Base-by-base conservation (phyloP, 2,888 invertebrate species). In the Mythimna albipuncta region DNA sequence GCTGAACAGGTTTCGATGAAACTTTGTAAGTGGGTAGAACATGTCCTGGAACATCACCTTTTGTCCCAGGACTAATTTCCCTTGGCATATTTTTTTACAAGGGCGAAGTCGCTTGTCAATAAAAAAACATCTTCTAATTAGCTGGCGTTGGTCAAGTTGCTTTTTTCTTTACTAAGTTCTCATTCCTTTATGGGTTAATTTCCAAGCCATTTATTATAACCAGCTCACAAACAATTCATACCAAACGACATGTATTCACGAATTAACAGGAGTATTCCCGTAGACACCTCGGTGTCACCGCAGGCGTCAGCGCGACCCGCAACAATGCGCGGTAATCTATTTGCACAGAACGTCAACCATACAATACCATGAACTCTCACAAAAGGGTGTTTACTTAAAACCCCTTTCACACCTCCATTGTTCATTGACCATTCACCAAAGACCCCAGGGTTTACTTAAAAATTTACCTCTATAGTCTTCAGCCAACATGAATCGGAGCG, bases 371-470 rank as follows among this genome's bases (percentile, higher is more conserved):
- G 92, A 91, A 91, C 91, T 92, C 91, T 89, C 91, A 95, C 94
- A 95, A 95, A 94, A 94, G 95, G 94, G 93, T 95, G 94, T 95
- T 95, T 95, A 94, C 94, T 93, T 94, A 94, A 44, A 95, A 95
- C 95, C 95, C 95, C 95, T 95, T 95, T 94, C 94, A 93, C 95
- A 95, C 95, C 93, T 95, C 94, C 85, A 94, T 95, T 95, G 95
- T 95, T 92, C 89, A 71, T 55, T 77, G 78, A 71, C 95, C 93
- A 92, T 79, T 85, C 67, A 79, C 72, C 64, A 16, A 66, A 87
- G 95, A 91, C 74, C 92, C 79, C 77, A 68, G 70, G 71, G 75
- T 75, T 82, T 82, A 70, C 87, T 83, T 78, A 75, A 81, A 79
- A 83, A 84, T 73, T 69, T 85, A 79, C 89, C 79, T 77, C 73